Base-by-base conservation (phyloP, 2,113 vertebrate species). In the Herpetotheres cachinnans region DNA sequence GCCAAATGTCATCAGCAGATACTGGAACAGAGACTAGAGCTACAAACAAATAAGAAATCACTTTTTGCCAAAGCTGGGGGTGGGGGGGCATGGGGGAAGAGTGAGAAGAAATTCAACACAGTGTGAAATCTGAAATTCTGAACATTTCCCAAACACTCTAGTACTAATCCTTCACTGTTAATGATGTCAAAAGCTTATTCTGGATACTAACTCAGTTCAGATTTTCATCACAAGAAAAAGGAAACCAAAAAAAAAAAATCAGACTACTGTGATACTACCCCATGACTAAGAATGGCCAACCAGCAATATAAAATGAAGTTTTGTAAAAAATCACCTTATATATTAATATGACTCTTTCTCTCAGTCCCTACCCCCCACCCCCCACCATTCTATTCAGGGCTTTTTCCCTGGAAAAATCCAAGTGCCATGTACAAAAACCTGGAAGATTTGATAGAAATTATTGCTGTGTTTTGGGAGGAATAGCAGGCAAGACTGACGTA, bases 351-450 rank as follows among this genome's bases (percentile, higher is more conserved):
- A 44, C 5, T 16, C 6, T 78, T 25, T 62, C 27, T 70, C 5
- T 30, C 26, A 66, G 8, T 25, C 7, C 9, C 21, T 17, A 2
- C 14, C 13, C 1, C 0, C 12, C 5, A 17, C 2, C 6, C 6
- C 9, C 2, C 42, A 12, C 29, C 24, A 32, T 67, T 54, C 40
- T 72, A 42, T 11, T 38, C 32, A n/a, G 18, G 4, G 21, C 1
- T 7, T 79, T 70, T 74, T 59, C 22, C 36, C 16, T 62, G 42
- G 10, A 8, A 74, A 69, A 62, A 54, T 21, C 7, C 4, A 67
- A 38, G 2, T 22, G 13, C 19, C 46, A 40, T 1, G 1, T 25
- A 24, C 1, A 15, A 86, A 87, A 88, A 6, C 4, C 4, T 54
- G 25, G 13, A 38, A 47, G 20, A 36, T 19, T 20, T 69, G 5